Evolutionary conservation across 2,113 vertebrate genomes (phyloP).

Genomic region (Callipepla californica): DNA sequence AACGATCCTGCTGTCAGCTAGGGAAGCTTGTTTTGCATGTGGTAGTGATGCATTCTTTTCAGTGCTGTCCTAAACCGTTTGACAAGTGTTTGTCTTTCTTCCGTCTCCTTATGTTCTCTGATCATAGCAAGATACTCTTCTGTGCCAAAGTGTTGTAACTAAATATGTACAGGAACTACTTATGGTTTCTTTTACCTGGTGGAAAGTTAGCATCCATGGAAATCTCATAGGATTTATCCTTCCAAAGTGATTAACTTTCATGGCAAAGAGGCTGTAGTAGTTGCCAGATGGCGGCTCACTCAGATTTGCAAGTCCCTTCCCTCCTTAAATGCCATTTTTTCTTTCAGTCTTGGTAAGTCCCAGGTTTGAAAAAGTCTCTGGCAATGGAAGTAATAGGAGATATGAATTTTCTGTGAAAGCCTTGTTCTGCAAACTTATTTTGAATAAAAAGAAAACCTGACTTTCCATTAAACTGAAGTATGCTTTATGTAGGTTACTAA

Average conservation of each 20-base stretch:
- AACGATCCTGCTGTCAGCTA: neutral
- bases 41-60: neutral
- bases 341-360: neutral
- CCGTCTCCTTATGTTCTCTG: neutral
- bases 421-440: neutral
- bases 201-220: neutral
- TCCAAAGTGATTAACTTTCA: neutral
- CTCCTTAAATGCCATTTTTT: neutral
- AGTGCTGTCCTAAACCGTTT: neutral
- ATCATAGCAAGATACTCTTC: neutral
- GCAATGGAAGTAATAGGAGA: neutral
- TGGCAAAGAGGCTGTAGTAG: neutral
- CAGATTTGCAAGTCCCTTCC: neutral
- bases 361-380: neutral
- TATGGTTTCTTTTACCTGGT: neutral
- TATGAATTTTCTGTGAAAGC: neutral
- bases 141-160: neutral
- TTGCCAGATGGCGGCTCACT: neutral
- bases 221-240: neutral
- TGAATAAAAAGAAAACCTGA: neutral
- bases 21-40: neutral
- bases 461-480: neutral
- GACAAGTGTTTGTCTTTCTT: neutral
- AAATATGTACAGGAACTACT: fast-evolving
- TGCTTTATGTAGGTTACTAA: neutral